Conservation (phyloP, 2,888 invertebrate species). For the Andrena bucephala region DNA sequence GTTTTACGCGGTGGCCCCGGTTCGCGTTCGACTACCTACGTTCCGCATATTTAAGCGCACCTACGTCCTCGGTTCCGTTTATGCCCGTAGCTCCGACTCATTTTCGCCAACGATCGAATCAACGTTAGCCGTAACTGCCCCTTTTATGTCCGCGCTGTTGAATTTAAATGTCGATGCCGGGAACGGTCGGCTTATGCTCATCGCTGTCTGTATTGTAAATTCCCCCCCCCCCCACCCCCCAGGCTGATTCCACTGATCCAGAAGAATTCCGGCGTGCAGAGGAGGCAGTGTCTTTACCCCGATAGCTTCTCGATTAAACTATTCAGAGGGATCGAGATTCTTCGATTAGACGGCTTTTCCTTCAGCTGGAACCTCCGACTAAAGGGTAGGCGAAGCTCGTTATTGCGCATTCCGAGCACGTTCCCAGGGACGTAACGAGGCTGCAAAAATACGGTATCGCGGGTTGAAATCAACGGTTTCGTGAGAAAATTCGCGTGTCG, state of each 20-base stretch:
- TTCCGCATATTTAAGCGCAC: slow-evolving; percentile 51
- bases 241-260: background rate
- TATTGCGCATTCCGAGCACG: slow-evolving; percentile 1
- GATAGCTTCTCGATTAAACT: background rate
- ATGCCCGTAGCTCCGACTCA: slow-evolving; percentile 11
- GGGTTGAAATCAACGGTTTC: slow-evolving; percentile 7
- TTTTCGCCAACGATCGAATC: slow-evolving; percentile 49
- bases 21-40: slow-evolving; percentile 28
- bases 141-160: slow-evolving; percentile 27
- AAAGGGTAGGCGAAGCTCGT: background rate
- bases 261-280: background rate
- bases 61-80: slow-evolving; percentile 40
- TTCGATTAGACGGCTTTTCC: background rate
- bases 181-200: slow-evolving; percentile 30
- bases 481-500: slow-evolving; percentile 34
- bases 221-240: background rate
- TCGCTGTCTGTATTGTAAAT: slow-evolving; percentile 24
- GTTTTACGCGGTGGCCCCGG: slow-evolving; percentile 58
- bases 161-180: slow-evolving; percentile 31
- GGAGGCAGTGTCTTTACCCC: background rate
- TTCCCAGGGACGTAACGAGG: background rate
- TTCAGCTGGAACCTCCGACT: background rate
- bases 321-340: background rate
- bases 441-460: slow-evolving; percentile 7
- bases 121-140: slow-evolving; percentile 34